Evolutionary conservation across 2,888 invertebrate genomes (phyloP), one percentile per base, ranked within the genome.

Genomic region (Dryobotodes eremita): DNA sequence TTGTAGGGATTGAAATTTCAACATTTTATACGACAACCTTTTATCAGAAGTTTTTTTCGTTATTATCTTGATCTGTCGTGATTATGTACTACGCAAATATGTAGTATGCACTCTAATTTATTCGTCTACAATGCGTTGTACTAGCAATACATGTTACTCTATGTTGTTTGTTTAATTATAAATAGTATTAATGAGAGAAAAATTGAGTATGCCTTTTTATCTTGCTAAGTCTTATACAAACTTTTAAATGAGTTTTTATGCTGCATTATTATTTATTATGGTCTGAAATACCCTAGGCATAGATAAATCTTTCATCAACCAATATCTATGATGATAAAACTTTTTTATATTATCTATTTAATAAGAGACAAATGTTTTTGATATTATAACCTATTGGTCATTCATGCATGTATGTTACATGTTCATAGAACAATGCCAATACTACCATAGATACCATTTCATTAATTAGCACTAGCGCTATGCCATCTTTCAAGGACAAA

Each of bases 161-260:
- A 77, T 86, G 83, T 76, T 72, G 55, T 75, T 85, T 62, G n/a
- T 64, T 53, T 53, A 26, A 64, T 62, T 84, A 59, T 36, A 68
- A 57, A 79, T 55, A 84, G 26, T 61, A 36, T 7, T 61, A 48
- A 20, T 8, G 7, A 55, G 23, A 55, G 42, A 46, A 48, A 84
- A 36, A 53, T 15, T 4, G 5, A 46, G 10, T 26, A 23, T 15
- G 6, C 0, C 1, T 20, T 66, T 42, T 42, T 42, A 46, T 55
- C n/a, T 20, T 55, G 10, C 36, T 0, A 1, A 48, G 46, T 48
- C n/a, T 55, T 59, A 1, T 15, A 53, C 0, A 59, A 81, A 46
- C 20, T 23, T 36, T 1, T 0, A n/a, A n/a, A 65, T 6, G 26
- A 46, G 57, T 48, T 53, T 77, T 15, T 36, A 65, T 36, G n/a